Evolutionary conservation across 2,113 vertebrate genomes (phyloP).

Genomic region (Siniperca knerii): DNA sequence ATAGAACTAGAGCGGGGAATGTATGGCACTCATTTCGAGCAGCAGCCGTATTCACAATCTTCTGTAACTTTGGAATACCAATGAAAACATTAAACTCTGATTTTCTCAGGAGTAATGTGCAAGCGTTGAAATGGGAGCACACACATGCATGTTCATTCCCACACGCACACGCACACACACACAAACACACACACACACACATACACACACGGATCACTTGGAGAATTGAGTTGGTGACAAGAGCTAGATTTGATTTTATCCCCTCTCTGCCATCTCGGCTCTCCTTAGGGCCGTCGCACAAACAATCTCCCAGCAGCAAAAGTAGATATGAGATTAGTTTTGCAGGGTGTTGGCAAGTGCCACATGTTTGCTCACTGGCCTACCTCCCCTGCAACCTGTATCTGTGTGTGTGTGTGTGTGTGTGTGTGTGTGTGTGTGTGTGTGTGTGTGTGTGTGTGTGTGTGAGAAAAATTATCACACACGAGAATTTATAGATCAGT

Average conservation of each 20-base stretch:
- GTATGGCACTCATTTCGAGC: slow-evolving; percentile 55
- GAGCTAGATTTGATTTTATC: slow-evolving; percentile 74
- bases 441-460: not conserved
- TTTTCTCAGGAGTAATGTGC: slow-evolving; percentile 26
- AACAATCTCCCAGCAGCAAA: slow-evolving; percentile 70
- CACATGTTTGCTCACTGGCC: slow-evolving; percentile 47
- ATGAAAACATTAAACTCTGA: slow-evolving; percentile 39
- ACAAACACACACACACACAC: not conserved
- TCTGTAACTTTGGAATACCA: slow-evolving; percentile 36
- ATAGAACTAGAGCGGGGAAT: slow-evolving; percentile 34
- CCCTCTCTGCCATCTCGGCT: slow-evolving; percentile 49
- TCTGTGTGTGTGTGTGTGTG: not conserved
- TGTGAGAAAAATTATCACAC: slow-evolving; percentile 28
- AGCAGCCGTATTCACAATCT: slow-evolving; percentile 25
- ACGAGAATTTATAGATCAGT: slow-evolving; percentile 69
- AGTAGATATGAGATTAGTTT: slow-evolving; percentile 73
- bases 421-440: not conserved
- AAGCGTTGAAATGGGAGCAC: not conserved
- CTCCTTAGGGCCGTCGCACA: slow-evolving; percentile 56
- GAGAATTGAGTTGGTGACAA: slow-evolving; percentile 69
- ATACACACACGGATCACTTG: slow-evolving; percentile 17
- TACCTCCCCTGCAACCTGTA: slow-evolving; percentile 29
- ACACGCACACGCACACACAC: not conserved
- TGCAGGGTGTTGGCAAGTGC: slow-evolving; percentile 50
- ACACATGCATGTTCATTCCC: slow-evolving; percentile 9